Conservation (phyloP, 1,140 invertebrate species). For the Plutomurus gul region DNA sequence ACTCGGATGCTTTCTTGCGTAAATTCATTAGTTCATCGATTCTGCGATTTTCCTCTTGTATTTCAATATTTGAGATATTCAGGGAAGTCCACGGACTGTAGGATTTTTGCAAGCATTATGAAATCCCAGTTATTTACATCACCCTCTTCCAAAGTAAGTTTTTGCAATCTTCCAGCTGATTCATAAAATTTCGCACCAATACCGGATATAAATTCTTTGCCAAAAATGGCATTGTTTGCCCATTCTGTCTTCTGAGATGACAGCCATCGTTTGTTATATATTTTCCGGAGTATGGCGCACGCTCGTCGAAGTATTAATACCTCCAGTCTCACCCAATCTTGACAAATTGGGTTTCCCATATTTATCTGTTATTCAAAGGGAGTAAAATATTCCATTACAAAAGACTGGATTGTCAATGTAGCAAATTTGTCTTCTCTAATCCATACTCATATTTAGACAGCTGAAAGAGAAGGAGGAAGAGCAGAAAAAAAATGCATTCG, state of each 20-base stretch:
- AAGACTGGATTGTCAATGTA: too few species aligned
- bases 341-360: slow-evolving; percentile 34
- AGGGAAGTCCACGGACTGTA: slow-evolving; percentile 21
- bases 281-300: slow-evolving; percentile 19
- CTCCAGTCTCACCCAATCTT: slow-evolving; percentile 41
- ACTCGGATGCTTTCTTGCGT: slow-evolving; percentile 7
- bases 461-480: too few species aligned
- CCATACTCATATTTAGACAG: too few species aligned
- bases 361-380: not conserved
- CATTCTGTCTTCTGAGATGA: slow-evolving; percentile 21
- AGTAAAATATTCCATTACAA: not conserved
- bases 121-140: slow-evolving; percentile 43
- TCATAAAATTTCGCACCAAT: slow-evolving; percentile 34
- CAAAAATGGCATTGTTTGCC: slow-evolving; percentile 6
- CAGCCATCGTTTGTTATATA: slow-evolving; percentile 32
- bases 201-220: slow-evolving; percentile 30
- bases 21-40: slow-evolving; percentile 25
- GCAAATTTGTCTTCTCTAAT: not conserved
- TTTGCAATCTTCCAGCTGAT: slow-evolving; percentile 27
- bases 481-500: too few species aligned
- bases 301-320: slow-evolving; percentile 37
- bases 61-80: slow-evolving; percentile 12
- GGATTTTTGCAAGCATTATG: not conserved
- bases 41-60: slow-evolving; percentile 29
- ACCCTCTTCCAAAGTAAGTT: slow-evolving; percentile 38